Evolutionary conservation across 2,888 invertebrate species (phyloP).

Genomic region (Amphipoea lucens): DNA sequence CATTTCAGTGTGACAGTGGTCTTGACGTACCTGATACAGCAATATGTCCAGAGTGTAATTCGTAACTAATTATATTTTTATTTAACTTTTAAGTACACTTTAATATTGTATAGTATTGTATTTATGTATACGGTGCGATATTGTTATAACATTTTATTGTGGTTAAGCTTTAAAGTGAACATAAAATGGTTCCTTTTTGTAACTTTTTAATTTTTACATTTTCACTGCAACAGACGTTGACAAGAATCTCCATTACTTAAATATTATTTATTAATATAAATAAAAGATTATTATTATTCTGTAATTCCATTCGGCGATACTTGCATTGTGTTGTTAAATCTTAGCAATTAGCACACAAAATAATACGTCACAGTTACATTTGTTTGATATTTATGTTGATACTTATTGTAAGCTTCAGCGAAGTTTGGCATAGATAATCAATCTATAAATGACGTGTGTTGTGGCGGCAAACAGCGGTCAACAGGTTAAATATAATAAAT

Average conservation of each 20-base stretch:
- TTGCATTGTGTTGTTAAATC: not conserved
- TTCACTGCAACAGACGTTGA: not conserved
- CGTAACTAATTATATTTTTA: conserved; percentile 58
- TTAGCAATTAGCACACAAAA: not conserved
- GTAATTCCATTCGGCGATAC: not conserved
- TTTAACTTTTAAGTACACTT: conserved; percentile 9
- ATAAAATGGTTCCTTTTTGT: conserved; percentile 33
- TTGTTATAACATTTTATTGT: conserved; percentile 46
- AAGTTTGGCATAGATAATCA: not conserved
- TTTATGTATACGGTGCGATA: conserved; percentile 37
- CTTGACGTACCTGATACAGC: conserved; percentile 86
- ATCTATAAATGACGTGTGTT: conserved; percentile 3
- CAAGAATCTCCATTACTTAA: conserved; percentile 21
- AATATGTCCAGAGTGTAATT: conserved; percentile 82
- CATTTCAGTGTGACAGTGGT: conserved; percentile 86
- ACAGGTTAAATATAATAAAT: conserved; percentile 37
- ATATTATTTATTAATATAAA: conserved; percentile 9
- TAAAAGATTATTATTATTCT: conserved; percentile 1
- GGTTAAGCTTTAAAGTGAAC: conserved; percentile 62
- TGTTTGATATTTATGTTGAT: not conserved
- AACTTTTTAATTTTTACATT: not conserved
- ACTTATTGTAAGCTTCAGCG: not conserved
- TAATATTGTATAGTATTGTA: conserved; percentile 24
- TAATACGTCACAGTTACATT: not conserved
- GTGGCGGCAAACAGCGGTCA: conserved; percentile 24